Percentiles rank a stretch among this genome's conserved stretches.
Conservation (phyloP, 2,888 invertebrate species). For the Drosophila niveifrons region DNA sequence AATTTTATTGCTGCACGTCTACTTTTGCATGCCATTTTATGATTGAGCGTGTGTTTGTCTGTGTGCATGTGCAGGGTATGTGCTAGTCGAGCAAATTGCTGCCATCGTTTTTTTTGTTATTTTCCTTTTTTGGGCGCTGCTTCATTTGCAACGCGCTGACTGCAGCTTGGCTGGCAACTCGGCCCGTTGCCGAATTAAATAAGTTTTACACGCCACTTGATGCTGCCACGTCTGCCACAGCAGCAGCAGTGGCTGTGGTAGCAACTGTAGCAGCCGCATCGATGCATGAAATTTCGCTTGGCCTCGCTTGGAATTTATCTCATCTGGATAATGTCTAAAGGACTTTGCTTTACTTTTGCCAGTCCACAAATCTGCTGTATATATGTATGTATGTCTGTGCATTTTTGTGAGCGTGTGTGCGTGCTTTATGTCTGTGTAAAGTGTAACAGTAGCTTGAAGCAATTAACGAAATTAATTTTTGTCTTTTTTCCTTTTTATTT, state of each 20-base stretch:
- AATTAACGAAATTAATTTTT: constrained; percentile 10
- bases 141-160: constrained; percentile 48
- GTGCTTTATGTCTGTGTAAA: constrained; percentile 29
- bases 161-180: constrained; percentile 22
- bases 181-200: constrained; percentile 55
- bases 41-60: not conserved
- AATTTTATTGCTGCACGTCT: constrained; percentile 1
- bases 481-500: not conserved
- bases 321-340: constrained; percentile 20
- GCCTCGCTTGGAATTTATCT: constrained; percentile 37
- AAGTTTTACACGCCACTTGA: constrained; percentile 62
- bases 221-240: constrained; percentile 39
- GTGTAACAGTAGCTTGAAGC: constrained; percentile 13
- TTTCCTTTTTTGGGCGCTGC: constrained; percentile 32
- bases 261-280: constrained; percentile 45
- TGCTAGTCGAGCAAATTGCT: not conserved
- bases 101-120: constrained; percentile 3
- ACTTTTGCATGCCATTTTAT: constrained; percentile 9
- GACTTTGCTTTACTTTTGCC: constrained; percentile 17
- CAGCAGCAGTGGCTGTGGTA: constrained; percentile 7
- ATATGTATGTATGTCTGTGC: constrained; percentile 15
- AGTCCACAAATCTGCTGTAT: constrained; percentile 24
- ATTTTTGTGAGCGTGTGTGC: constrained; percentile 4
- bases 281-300: constrained; percentile 66
- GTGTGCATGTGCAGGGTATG: constrained; percentile 10